Evolutionary conservation across 2,113 vertebrate species (phyloP), one percentile per base, ranked within the genome.

Genomic region (Semnornis frantzii): DNA sequence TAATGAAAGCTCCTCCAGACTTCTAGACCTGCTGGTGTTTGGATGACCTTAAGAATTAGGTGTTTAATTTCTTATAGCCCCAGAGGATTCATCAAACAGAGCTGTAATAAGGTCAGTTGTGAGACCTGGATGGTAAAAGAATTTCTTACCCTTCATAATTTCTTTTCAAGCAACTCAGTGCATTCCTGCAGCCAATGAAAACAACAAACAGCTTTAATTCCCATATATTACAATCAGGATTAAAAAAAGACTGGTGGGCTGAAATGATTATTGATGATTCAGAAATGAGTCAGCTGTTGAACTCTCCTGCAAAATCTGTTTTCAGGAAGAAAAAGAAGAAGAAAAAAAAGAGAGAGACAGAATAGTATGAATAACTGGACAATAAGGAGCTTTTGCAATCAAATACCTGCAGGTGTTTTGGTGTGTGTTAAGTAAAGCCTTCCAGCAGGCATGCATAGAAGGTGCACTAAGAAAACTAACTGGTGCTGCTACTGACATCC

Each of bases 201-300:
- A 79, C 44, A 94, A 82, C 57, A 92, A 94, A 90, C 86, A 95
- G 44, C 70, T 93, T 94, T 34, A 88, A 93, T 78, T 78, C 33
- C 15, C 11, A 2, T 58, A 17, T 91, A 86, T 93, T 90, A 74
- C 81, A 88, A 94, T 85, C 76, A 93, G 82, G 62, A 85, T 92
- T 85, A 90, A 94, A 96, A 96, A 93, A 95, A 83, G 82, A 81
- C 82, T 74, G 24, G 92, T 96, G 88, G 94, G 94, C 62, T 97
- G 96, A 98, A 97, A 98, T 46, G 44, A 46, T 97, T 96, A 98
- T 96, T 95, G 97, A 96, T 92, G 93, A 97, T 89, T 97, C 97
- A 97, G 95, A 97, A 98, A 95, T 96, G 96, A 97, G 95, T 98
- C 97, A 98, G 96, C 75, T 96, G 34, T 90, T 97, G 92, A 97